Conservation (phyloP, 2,113 vertebrate species). For the Indicator indicator region DNA sequence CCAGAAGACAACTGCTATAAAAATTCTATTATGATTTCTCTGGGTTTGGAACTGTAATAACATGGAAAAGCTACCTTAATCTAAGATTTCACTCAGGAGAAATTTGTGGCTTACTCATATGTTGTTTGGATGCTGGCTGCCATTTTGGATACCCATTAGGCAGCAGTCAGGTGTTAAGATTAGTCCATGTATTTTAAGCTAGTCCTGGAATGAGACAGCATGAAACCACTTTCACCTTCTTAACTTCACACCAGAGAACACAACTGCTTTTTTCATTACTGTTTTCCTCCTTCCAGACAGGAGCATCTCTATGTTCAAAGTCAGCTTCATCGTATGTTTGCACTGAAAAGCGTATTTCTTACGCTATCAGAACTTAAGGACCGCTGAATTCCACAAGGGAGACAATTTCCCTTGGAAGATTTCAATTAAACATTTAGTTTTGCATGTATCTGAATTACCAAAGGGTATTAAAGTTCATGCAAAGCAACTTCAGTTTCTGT, state of each 20-base stretch:
- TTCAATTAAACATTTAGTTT: background rate
- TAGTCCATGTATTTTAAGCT: background rate
- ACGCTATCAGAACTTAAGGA: background rate
- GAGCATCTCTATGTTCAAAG: background rate
- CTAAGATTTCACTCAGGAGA: background rate
- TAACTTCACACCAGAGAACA: background rate
- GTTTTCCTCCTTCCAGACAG: background rate
- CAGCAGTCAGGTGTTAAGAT: background rate
- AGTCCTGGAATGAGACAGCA: background rate
- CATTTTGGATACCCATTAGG: background rate
- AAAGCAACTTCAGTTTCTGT: background rate
- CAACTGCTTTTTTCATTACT: background rate
- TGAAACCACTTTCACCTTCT: background rate
- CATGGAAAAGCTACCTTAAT: background rate
- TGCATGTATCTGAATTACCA: background rate
- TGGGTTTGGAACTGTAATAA: background rate
- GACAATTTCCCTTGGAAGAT: background rate
- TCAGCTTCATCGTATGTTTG: background rate
- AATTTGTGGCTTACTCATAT: background rate
- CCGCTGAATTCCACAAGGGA: background rate
- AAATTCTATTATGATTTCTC: background rate
- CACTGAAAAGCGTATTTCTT: background rate
- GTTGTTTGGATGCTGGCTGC: background rate
- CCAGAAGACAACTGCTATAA: background rate
- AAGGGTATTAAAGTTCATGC: background rate